These are phyloP conservation scores for Neuroscelio doddi DNA, from an alignment of 2,888 invertebrate species.

Conservation along the genomic window DNA sequence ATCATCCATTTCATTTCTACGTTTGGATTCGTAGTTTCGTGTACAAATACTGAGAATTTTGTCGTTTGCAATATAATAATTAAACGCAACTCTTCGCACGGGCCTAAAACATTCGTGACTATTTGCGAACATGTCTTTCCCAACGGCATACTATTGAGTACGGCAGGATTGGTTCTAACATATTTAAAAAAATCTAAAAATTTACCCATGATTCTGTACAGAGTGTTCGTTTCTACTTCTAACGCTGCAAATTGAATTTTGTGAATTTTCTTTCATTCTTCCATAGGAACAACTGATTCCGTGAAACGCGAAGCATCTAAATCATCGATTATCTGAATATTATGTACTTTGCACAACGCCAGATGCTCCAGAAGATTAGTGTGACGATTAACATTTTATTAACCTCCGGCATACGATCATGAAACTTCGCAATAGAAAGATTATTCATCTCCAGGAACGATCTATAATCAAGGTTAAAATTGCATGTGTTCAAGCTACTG, in stretches of 20 bases:
- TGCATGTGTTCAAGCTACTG: no score
- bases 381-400: no score
- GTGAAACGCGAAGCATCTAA: neutral
- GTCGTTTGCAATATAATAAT: neutral
- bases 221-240: neutral
- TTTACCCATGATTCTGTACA: neutral
- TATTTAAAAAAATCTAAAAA: constrained; percentile 20
- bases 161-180: constrained; percentile 13
- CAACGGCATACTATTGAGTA: constrained; percentile 19
- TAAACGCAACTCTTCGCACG: constrained; percentile 6
- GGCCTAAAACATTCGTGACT: constrained; percentile 24
- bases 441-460: no score
- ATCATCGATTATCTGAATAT: neutral
- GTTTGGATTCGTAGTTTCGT: neutral
- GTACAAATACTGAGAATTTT: constrained; percentile 18
- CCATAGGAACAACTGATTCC: neutral
- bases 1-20: neutral
- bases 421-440: no score
- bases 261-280: neutral
- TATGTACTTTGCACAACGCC: neutral
- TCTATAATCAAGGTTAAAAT: no score
- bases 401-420: no score
- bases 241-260: constrained; percentile 1
- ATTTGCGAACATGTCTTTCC: constrained; percentile 16
- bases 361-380: no score